Evolutionary conservation across 2,113 vertebrate genomes (phyloP).

Genomic region (Dolichallabes microphthalmus): DNA sequence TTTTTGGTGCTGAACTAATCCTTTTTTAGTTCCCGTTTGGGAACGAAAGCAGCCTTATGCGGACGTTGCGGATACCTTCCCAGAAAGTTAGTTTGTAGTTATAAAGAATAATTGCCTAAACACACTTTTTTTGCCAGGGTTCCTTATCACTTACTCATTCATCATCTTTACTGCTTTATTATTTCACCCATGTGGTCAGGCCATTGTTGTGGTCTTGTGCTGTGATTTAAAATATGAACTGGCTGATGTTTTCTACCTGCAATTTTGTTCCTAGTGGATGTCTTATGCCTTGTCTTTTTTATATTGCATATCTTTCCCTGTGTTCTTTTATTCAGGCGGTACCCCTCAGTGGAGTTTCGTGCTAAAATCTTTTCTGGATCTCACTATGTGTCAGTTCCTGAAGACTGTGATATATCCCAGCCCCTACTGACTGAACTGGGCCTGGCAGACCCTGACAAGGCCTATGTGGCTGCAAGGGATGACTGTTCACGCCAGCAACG

Average conservation of each 20-base stretch:
- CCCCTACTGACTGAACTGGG: conserved; percentile 82
- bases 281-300: neutral
- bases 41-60: neutral
- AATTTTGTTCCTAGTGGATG: neutral
- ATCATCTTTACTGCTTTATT: no score
- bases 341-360: conserved; percentile 84
- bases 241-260: neutral
- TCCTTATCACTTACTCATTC: neutral
- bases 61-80: neutral
- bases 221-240: conserved; percentile 3
- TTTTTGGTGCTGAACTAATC: neutral
- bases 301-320: conserved; percentile 35
- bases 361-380: conserved; percentile 76
- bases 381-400: conserved; percentile 78
- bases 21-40: neutral
- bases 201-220: neutral
- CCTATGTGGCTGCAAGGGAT: conserved; percentile 78
- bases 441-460: conserved; percentile 71
- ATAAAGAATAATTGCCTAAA: neutral
- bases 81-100: neutral
- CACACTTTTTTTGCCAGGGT: neutral
- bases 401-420: conserved; percentile 78
- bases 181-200: neutral
- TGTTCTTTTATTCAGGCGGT: conserved; percentile 70
- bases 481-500: conserved; percentile 78